phyloP scores from a whole-genome alignment of 1,140 invertebrate genomes.

The Epicauta chinensis region DNA sequence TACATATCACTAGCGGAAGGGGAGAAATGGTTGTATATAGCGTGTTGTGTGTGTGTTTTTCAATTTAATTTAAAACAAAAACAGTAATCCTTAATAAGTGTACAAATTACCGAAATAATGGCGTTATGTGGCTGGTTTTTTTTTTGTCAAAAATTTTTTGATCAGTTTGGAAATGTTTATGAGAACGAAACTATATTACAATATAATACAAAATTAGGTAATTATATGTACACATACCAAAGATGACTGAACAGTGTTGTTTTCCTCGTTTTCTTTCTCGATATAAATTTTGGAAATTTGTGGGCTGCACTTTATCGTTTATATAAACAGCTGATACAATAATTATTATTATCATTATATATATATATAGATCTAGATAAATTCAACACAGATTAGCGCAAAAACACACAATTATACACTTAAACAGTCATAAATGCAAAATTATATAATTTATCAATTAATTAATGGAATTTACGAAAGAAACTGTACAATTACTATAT shows the following conservation, averaged over 20 bases:
- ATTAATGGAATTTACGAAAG: conserved; percentile 32
- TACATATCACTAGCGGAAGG: conserved; percentile 36
- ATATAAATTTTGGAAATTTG: neutral
- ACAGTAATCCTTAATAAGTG: conserved; percentile 31
- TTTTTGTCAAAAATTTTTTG: too few species aligned
- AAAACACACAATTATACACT: conserved; percentile 21
- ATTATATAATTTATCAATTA: conserved; percentile 25
- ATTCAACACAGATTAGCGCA: conserved; percentile 24
- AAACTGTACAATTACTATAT: conserved; percentile 35
- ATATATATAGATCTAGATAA: conserved; percentile 16
- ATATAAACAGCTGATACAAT: neutral
- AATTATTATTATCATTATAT: conserved; percentile 1
- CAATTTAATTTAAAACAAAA: too few species aligned
- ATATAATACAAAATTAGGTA: conserved; percentile 39
- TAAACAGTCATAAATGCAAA: conserved; percentile 30
- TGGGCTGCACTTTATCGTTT: neutral
- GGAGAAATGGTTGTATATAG: conserved; percentile 18
- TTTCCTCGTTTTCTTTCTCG: neutral
- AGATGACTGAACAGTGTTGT: conserved; percentile 26
- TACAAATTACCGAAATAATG: conserved; percentile 17
- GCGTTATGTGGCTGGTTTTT: conserved; percentile 19
- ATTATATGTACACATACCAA: conserved; percentile 37
- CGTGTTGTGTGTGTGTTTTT: too few species aligned
- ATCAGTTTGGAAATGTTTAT: conserved; percentile 34
- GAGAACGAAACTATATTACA: conserved; percentile 42